A percentile compares a stretch with the other conserved stretches of the same genome.
These are phyloP conservation scores for Ceyx margarethae DNA, from an alignment of 2,113 vertebrate genomes.

Conservation along the genomic window DNA sequence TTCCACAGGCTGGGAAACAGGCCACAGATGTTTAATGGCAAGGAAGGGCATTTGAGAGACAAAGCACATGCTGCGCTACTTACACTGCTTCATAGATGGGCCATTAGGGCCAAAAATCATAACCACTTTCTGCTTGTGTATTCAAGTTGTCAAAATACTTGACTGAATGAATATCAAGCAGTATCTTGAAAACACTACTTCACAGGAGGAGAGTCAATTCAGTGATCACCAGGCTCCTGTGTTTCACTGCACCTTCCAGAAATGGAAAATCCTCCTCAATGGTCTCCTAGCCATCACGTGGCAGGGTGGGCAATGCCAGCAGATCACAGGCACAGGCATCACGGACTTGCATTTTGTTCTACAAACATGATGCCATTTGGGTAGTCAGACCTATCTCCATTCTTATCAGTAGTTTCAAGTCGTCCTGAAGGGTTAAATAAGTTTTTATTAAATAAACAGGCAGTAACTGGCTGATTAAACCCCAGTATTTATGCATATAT, in stretches of 20 bases:
- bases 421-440: not conserved
- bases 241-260: not conserved
- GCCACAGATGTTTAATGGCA: not conserved
- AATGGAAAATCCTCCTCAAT: not conserved
- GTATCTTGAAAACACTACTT: not conserved
- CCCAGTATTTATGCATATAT: not conserved
- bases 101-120: not conserved
- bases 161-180: not conserved
- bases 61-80: not conserved
- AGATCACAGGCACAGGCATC: not conserved
- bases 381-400: not conserved
- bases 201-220: not conserved
- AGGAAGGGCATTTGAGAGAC: not conserved
- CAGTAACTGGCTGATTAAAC: not conserved
- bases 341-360: fast-evolving
- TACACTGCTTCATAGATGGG: not conserved
- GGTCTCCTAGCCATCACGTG: not conserved
- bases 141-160: not conserved
- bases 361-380: not conserved
- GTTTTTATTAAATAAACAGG: not conserved
- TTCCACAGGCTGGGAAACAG: not conserved
- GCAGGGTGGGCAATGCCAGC: not conserved
- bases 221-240: fast-evolving
- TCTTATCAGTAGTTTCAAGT: not conserved
- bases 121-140: not conserved